Conservation (phyloP, 1,140 invertebrate genomes). For the Teleogryllus occipitalis region DNA sequence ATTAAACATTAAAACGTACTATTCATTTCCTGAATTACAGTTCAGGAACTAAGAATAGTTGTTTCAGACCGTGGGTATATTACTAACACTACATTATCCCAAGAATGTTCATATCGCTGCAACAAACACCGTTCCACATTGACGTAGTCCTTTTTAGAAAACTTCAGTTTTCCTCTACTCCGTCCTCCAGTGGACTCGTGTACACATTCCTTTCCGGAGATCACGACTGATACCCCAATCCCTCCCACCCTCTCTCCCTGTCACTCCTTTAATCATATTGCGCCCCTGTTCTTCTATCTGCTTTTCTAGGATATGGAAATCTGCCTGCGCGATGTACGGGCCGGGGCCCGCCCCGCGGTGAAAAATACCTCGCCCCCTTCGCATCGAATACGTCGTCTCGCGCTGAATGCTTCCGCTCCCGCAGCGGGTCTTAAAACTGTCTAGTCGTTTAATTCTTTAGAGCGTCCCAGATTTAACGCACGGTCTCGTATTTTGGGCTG, state of each 20-base stretch:
- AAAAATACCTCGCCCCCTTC: not conserved
- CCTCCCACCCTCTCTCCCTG: no score
- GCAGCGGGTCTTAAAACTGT: not conserved
- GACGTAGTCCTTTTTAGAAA: no score
- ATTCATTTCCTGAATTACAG: no score
- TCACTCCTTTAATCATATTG: not conserved
- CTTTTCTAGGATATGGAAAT: not conserved
- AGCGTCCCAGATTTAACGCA: not conserved
- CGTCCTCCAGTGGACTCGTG: no score
- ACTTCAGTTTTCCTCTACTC: no score
- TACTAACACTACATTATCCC: no score
- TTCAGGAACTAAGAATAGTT: no score
- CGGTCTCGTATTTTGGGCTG: not conserved
- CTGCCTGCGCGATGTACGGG: not conserved
- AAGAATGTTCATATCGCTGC: no score
- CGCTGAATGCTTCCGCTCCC: not conserved
- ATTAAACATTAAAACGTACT: no score
- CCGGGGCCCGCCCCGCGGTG: no score
- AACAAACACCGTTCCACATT: no score
- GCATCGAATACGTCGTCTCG: not conserved
- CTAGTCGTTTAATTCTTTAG: not conserved
- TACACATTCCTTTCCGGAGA: not conserved
- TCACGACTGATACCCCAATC: not conserved
- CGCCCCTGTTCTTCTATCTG: not conserved
- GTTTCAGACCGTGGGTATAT: no score